Conservation (phyloP, 2,797 vertebrate genomes). For the Lophotriccus pileatus region DNA sequence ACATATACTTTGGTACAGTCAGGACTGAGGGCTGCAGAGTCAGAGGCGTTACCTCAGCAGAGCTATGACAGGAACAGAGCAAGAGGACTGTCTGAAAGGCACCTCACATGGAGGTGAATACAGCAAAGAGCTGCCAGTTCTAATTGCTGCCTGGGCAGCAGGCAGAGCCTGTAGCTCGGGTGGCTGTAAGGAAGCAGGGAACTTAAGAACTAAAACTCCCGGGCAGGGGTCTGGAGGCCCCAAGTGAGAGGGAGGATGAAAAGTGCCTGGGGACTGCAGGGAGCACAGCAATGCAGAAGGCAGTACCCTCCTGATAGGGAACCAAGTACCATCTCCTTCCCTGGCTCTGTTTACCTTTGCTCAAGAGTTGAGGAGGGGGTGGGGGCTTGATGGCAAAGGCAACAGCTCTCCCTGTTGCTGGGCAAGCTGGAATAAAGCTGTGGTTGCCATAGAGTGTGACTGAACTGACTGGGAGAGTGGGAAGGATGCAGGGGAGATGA, state of each 20-base stretch:
- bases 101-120: not conserved
- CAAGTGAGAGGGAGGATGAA: not conserved
- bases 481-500: not conserved
- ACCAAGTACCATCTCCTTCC: not conserved
- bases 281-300: not conserved
- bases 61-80: not conserved
- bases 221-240: not conserved
- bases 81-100: not conserved
- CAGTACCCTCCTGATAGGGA: not conserved
- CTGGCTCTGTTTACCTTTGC: not conserved
- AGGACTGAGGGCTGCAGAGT: not conserved
- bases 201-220: not conserved
- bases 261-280: not conserved
- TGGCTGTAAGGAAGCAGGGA: not conserved
- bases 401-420: not conserved
- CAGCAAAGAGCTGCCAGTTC: not conserved
- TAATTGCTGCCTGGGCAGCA: not conserved
- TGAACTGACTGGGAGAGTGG: not conserved
- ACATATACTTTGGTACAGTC: rapidly evolving
- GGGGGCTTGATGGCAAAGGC: not conserved
- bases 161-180: not conserved
- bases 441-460: not conserved
- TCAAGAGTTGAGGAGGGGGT: not conserved
- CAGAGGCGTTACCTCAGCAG: not conserved
- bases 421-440: not conserved